phyloP scores from a whole-genome alignment of 2,888 invertebrate species.

The Mechanitis mazaeus region DNA sequence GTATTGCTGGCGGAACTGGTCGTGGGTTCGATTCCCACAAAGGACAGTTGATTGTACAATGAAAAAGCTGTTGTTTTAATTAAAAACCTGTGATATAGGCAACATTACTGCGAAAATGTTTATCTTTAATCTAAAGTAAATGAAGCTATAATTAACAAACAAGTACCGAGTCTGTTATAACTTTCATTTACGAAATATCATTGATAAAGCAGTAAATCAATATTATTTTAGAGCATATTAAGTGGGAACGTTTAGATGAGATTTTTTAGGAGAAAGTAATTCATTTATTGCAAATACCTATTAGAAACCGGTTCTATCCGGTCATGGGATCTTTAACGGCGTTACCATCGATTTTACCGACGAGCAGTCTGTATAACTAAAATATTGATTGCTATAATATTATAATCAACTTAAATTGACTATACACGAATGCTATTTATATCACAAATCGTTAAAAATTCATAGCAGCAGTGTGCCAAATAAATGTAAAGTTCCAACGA shows the following conservation, averaged over 20 bases:
- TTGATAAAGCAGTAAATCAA: slow-evolving; percentile 51
- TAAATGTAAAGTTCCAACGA: too few relatives aligned
- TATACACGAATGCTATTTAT: too few relatives aligned
- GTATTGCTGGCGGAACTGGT: too few relatives aligned
- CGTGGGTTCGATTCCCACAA: too few relatives aligned
- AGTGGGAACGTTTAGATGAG: slow-evolving; percentile 45
- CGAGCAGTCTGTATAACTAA: slow-evolving; percentile 10
- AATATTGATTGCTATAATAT: not conserved
- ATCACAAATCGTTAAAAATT: too few relatives aligned
- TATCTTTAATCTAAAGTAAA: too few relatives aligned
- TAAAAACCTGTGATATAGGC: too few relatives aligned
- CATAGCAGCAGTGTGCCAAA: too few relatives aligned
- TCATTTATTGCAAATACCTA: slow-evolving; percentile 64
- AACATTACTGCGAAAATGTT: too few relatives aligned
- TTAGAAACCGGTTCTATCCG: slow-evolving; percentile 52
- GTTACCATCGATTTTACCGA: slow-evolving; percentile 37
- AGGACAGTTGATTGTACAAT: too few relatives aligned
- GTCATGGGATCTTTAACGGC: slow-evolving; percentile 29
- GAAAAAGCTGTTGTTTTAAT: too few relatives aligned
- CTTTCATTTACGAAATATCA: slow-evolving; percentile 32
- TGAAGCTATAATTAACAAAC: not conserved
- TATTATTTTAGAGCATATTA: slow-evolving; percentile 49
- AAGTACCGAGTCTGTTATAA: slow-evolving; percentile 9
- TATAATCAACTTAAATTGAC: not conserved
- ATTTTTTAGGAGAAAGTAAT: slow-evolving; percentile 71